Base-by-base conservation (phyloP, 1,140 invertebrate species). In the Drosophila ironensis region DNA sequence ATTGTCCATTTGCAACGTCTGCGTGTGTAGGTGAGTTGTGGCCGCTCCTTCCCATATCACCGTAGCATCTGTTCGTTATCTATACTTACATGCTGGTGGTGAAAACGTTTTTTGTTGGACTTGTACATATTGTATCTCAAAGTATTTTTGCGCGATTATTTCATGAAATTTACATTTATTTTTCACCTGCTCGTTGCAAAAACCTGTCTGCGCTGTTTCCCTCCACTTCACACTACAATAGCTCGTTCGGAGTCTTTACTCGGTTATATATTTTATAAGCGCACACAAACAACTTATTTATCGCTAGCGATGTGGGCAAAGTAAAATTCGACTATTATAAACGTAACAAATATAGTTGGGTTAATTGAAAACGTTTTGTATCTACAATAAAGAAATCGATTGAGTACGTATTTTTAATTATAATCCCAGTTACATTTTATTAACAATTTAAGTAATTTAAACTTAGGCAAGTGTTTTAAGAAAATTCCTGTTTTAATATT, bases 141-240 rank as follows among this genome's bases (percentile, higher is more conserved):
- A 75, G 59, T 69, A 81, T 81, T 81, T 81, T 81, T 63, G 72
- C 67, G 46, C 77, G 67, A 81, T 81, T 81, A 81, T 81, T 81
- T 81, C 61, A 81, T 75, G 72, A 81, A 81, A 81, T 81, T 72
- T 72, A 68, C 76, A 81, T 81, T 81, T 81, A 81, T 81, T 81
- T 72, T 81, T 51, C 71, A 80, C 70, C 70, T 73, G 75, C 53
- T 80, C 53, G 30, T 33, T 35, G 42, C 57, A 63, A 57, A 76
- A 78, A 78, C 40, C 45, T 48, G 57, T 51, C 44, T 63, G 24
- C 45, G 38, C 47, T 25, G 9, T 14, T 11, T 30, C 45, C 25
- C 48, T 44, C 37, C 44, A 48, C 45, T 51, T 51, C 14, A 20
- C 12, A 38, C 41, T 12, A 14, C 11, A 16, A 24, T 22, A 54